phyloP scores from a whole-genome alignment of 2,797 vertebrate genomes.

The Premnoplex brunnescens region DNA sequence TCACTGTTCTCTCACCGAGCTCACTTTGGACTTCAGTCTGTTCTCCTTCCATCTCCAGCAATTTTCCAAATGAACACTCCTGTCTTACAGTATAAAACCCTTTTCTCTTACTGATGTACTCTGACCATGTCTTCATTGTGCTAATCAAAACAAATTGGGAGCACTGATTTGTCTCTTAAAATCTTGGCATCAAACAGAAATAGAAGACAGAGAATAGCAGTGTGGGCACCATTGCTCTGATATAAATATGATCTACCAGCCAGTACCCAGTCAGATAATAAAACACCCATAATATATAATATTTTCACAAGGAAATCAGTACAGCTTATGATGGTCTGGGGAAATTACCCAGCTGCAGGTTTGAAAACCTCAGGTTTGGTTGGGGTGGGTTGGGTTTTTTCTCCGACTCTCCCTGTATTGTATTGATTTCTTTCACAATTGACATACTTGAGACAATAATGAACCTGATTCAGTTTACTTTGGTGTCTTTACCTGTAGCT shows the following conservation, averaged over 20 bases:
- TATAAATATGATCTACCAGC: background rate
- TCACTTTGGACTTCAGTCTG: background rate
- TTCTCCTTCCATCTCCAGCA: background rate
- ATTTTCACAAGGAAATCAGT: background rate
- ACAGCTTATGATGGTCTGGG: background rate
- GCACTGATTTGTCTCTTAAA: background rate
- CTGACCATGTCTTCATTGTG: background rate
- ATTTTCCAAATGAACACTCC: background rate
- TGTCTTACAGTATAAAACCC: background rate
- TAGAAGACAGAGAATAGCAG: background rate
- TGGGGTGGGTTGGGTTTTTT: background rate
- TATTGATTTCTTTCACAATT: background rate
- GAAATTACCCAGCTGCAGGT: background rate
- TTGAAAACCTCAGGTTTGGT: background rate
- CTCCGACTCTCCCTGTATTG: background rate
- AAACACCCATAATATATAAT: background rate
- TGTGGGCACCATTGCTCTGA: background rate
- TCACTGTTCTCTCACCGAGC: background rate
- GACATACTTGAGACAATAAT: background rate
- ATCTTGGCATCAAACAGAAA: background rate
- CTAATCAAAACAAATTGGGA: background rate
- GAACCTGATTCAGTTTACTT: background rate
- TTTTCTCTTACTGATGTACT: background rate
- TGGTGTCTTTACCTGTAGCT: background rate
- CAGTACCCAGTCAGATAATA: background rate